These are phyloP conservation scores for Dynastes maya DNA, from an alignment of 2,888 invertebrate genomes.

Conservation along the genomic window DNA sequence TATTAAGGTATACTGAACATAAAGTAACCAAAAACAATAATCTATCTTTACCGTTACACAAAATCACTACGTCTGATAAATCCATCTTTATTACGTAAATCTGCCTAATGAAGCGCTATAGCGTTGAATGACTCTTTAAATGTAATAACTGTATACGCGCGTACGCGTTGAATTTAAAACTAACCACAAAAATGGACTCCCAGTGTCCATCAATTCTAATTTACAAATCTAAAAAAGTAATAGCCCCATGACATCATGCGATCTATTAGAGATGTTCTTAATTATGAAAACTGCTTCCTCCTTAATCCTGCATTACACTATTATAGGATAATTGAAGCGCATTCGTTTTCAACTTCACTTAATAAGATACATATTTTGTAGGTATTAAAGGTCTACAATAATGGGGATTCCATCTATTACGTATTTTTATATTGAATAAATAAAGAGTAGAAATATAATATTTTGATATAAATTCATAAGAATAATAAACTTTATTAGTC, in stretches of 20 bases:
- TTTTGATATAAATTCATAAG: too few relatives aligned
- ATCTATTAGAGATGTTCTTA: slow-evolving; percentile 10
- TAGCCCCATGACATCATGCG: slow-evolving; percentile 10
- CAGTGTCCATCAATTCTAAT: slow-evolving; percentile 12
- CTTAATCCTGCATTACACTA: not conserved
- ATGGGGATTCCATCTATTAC: not conserved
- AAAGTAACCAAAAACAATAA: too few relatives aligned
- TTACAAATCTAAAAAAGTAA: not conserved
- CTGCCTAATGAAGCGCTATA: too few relatives aligned
- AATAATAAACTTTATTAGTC: too few relatives aligned
- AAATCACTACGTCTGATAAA: too few relatives aligned
- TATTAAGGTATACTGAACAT: too few relatives aligned
- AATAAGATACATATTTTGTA: not conserved
- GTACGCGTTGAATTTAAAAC: slow-evolving; percentile 23
- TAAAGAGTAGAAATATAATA: too few relatives aligned
- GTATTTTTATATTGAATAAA: too few relatives aligned
- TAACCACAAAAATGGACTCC: slow-evolving; percentile 9
- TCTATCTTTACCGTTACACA: too few relatives aligned
- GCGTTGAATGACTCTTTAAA: slow-evolving; percentile 4
- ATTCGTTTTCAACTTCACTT: not conserved
- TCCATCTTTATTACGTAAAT: too few relatives aligned
- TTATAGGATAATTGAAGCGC: slow-evolving; percentile 17
- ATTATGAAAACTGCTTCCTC: slow-evolving; percentile 24
- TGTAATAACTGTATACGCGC: slow-evolving; percentile 7
- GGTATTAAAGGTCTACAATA: not conserved